Conservation (phyloP, 1,140 invertebrate species). For the Aradophagus sp. region DNA sequence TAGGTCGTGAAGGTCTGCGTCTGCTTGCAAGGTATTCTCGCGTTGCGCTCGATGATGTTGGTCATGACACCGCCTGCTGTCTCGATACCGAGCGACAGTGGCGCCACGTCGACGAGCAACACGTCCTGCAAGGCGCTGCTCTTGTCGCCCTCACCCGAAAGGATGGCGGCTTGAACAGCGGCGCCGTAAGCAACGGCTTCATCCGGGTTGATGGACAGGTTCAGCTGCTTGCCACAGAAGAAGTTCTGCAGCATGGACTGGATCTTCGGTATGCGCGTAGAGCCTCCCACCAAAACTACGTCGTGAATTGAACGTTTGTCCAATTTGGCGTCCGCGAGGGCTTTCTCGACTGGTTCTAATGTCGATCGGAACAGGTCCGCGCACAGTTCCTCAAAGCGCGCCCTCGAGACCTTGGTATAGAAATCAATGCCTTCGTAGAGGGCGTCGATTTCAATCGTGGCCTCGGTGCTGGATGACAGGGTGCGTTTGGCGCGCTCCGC, state of each 20-base stretch:
- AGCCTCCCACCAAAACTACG: slow-evolving; percentile 87
- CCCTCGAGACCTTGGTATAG: slow-evolving; percentile 78
- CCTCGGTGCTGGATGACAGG: slow-evolving; percentile 77
- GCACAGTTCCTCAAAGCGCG: slow-evolving; percentile 80
- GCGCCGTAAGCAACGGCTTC: slow-evolving; percentile 82
- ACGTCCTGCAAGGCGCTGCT: slow-evolving; percentile 79
- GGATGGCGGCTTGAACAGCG: slow-evolving; percentile 80
- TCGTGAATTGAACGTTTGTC: slow-evolving; percentile 84
- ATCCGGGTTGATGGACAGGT: slow-evolving; percentile 82
- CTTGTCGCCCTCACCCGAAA: slow-evolving; percentile 75
- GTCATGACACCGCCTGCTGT: slow-evolving; percentile 78
- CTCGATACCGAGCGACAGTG: slow-evolving; percentile 78
- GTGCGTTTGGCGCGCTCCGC: slow-evolving; percentile 79
- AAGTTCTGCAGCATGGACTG: slow-evolving; percentile 79
- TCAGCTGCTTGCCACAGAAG: slow-evolving; percentile 79
- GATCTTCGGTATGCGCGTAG: slow-evolving; percentile 82
- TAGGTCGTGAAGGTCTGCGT: slow-evolving; percentile 80
- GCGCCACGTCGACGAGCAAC: slow-evolving; percentile 82
- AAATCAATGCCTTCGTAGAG: slow-evolving; percentile 78
- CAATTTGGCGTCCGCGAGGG: slow-evolving; percentile 83
- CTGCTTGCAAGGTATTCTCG: slow-evolving; percentile 79
- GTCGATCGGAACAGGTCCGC: slow-evolving; percentile 78
- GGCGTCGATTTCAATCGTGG: slow-evolving; percentile 77
- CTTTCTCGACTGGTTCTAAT: slow-evolving; percentile 79
- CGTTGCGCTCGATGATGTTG: slow-evolving; percentile 78